phyloP scores from a whole-genome alignment of 2,797 vertebrate genomes.

The Tiaroga cobitis region DNA sequence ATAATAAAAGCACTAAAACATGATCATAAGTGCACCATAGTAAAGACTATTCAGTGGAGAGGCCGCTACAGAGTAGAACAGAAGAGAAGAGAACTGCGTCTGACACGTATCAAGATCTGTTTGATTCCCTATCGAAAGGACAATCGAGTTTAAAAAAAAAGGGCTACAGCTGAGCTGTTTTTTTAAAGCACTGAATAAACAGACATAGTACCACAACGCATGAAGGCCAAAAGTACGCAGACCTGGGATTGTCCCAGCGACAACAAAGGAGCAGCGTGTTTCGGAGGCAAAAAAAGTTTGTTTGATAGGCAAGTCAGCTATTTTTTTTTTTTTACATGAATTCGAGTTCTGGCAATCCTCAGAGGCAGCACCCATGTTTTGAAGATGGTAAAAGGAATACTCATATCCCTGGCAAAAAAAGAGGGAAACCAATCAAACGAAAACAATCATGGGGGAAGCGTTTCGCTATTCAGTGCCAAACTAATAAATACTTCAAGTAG shows the following conservation, averaged over 20 bases:
- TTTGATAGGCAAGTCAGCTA: slow-evolving; percentile 70
- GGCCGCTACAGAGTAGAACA: slow-evolving; percentile 79
- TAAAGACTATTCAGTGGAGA: slow-evolving; percentile 82
- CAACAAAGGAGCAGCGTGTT: slow-evolving; percentile 75
- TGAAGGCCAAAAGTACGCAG: slow-evolving; percentile 74
- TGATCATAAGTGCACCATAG: slow-evolving; percentile 83
- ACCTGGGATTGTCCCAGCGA: slow-evolving; percentile 60
- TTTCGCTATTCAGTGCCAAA: slow-evolving; percentile 73
- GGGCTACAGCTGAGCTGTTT: slow-evolving; percentile 70
- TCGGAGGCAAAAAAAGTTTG: slow-evolving; percentile 49
- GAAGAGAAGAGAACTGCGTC: slow-evolving; percentile 62
- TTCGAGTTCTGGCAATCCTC: slow-evolving; percentile 32
- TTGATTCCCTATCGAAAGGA: slow-evolving; percentile 66
- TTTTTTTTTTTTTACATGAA: slow-evolving; percentile 60
- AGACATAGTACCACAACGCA: slow-evolving; percentile 77
- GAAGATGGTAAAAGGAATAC: slow-evolving; percentile 40
- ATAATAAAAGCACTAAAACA: slow-evolving; percentile 79
- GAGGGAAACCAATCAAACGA: neutral
- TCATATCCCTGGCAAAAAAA: neutral
- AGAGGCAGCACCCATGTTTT: slow-evolving; percentile 42
- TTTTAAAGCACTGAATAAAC: slow-evolving; percentile 74
- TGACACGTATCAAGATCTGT: slow-evolving; percentile 69
- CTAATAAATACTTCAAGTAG: slow-evolving; percentile 86
- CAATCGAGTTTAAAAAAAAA: slow-evolving; percentile 63
- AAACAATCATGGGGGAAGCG: slow-evolving; percentile 35